Conservation (phyloP, 2,888 invertebrate species). For the Drosophila mulleri region DNA sequence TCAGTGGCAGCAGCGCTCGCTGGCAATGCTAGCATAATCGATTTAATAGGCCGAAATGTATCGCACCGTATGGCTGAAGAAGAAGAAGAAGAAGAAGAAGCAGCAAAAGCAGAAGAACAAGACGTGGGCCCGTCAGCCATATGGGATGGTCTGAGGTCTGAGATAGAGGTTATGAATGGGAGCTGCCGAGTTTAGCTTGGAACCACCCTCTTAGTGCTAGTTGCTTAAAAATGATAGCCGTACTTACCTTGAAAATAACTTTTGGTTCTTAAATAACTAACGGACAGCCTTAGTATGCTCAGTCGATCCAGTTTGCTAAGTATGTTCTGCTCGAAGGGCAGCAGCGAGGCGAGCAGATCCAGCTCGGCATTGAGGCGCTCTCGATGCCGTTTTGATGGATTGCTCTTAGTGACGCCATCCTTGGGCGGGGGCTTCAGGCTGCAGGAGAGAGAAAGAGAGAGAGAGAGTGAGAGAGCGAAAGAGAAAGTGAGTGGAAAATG, state of each 20-base stretch:
- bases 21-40: constrained; percentile 65
- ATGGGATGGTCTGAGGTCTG: constrained; percentile 45
- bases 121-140: constrained; percentile 31
- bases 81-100: not conserved
- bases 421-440: constrained; percentile 98
- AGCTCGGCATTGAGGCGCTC: constrained; percentile 99
- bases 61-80: constrained; percentile 65
- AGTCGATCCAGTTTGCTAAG: constrained; percentile 99
- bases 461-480: constrained; percentile 2
- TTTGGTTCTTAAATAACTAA: constrained; percentile 99
- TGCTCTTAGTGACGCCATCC: constrained; percentile 97
- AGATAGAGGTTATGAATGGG: not conserved
- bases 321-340: constrained; percentile 99
- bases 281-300: constrained; percentile 98
- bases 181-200: constrained; percentile 3
- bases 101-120: too few relatives aligned
- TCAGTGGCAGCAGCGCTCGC: constrained; percentile 39
- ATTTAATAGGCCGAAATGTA: constrained; percentile 73
- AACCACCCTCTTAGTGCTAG: constrained; percentile 22
- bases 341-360: constrained; percentile 96
- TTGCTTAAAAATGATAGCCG: not conserved
- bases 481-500: constrained; percentile 40
- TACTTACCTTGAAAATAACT: constrained; percentile 99
- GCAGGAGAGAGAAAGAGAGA: constrained; percentile 82
- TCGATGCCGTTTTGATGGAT: constrained; percentile 99